These are phyloP conservation scores for Pelobates fuscus DNA, from an alignment of 2,113 vertebrate genomes.

Conservation along the genomic window DNA sequence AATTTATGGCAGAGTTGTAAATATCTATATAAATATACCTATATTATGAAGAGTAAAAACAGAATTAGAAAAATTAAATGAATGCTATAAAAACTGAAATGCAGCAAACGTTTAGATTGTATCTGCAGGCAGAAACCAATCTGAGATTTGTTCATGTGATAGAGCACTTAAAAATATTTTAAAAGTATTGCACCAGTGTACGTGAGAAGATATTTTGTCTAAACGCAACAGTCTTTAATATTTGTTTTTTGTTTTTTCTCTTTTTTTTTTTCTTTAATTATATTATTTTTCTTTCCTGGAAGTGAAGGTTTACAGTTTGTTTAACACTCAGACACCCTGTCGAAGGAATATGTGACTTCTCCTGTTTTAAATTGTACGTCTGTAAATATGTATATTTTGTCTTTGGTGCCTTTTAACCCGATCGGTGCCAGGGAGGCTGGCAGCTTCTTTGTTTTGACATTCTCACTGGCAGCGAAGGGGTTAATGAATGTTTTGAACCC, in stretches of 20 bases:
- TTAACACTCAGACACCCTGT: slow-evolving; percentile 75
- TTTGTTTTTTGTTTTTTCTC: slow-evolving; percentile 86
- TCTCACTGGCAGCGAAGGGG: slow-evolving; percentile 60
- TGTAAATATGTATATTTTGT: slow-evolving; percentile 81
- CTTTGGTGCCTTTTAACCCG: slow-evolving; percentile 82
- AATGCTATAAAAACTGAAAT: slow-evolving; percentile 89
- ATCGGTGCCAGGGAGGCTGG: slow-evolving; percentile 50
- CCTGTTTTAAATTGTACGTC: slow-evolving; percentile 72
- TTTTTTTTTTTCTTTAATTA: slow-evolving; percentile 87
- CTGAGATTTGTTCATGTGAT: slow-evolving; percentile 78
- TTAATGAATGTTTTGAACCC: slow-evolving; percentile 66
- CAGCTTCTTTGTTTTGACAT: background rate
- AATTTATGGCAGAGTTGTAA: slow-evolving; percentile 87
- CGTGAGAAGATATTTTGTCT: slow-evolving; percentile 94
- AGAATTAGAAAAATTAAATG: slow-evolving; percentile 77
- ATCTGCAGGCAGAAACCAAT: slow-evolving; percentile 96
- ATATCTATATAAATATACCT: slow-evolving; percentile 82
- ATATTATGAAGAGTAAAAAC: slow-evolving; percentile 63
- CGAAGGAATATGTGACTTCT: slow-evolving; percentile 78
- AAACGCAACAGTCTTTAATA: slow-evolving; percentile 88
- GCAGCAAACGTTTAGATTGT: slow-evolving; percentile 80
- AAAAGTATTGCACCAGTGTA: slow-evolving; percentile 93
- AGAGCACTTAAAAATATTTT: slow-evolving; percentile 90
- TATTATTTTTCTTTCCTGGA: slow-evolving; percentile 91
- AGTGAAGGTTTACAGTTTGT: slow-evolving; percentile 99